Evolutionary conservation across 2,113 vertebrate genomes (phyloP).

Genomic region (Trichechus manatus): DNA sequence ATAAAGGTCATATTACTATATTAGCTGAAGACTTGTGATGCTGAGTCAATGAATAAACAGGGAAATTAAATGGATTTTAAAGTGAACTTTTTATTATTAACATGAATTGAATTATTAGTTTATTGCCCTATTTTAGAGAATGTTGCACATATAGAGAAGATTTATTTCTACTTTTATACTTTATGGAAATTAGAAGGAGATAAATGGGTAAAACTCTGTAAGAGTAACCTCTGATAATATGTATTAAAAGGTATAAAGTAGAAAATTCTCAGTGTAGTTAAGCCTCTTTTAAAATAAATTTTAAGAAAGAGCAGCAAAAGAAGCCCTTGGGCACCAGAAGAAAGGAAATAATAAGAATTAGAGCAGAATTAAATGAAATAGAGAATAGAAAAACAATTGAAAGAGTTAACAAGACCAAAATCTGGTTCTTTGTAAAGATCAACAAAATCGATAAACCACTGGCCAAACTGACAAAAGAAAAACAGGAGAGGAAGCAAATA

Average conservation of each 20-base stretch:
- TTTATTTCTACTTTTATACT: background rate
- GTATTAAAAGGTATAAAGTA: background rate
- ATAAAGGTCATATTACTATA: background rate
- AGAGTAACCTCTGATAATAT: background rate
- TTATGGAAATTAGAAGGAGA: background rate
- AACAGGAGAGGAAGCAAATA: too few relatives aligned
- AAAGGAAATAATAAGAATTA: too few relatives aligned
- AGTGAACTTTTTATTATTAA: slow-evolving; percentile 29
- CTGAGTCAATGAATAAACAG: background rate
- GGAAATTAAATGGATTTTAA: background rate
- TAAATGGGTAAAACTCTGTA: background rate
- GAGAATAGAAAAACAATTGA: too few relatives aligned
- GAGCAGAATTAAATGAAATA: too few relatives aligned
- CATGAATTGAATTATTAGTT: slow-evolving; percentile 33
- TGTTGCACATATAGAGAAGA: background rate
- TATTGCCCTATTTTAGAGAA: background rate
- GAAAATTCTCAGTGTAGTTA: background rate
- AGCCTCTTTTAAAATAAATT: slow-evolving; percentile 43
- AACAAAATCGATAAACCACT: too few relatives aligned
- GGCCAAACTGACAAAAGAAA: too few relatives aligned
- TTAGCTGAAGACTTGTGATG: background rate
- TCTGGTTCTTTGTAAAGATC: too few relatives aligned
- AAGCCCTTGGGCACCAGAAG: too few relatives aligned
- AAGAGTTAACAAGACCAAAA: too few relatives aligned
- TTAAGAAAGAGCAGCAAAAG: too few relatives aligned